Base-by-base conservation (phyloP, 2,113 vertebrate genomes). In the Lagopus muta region DNA sequence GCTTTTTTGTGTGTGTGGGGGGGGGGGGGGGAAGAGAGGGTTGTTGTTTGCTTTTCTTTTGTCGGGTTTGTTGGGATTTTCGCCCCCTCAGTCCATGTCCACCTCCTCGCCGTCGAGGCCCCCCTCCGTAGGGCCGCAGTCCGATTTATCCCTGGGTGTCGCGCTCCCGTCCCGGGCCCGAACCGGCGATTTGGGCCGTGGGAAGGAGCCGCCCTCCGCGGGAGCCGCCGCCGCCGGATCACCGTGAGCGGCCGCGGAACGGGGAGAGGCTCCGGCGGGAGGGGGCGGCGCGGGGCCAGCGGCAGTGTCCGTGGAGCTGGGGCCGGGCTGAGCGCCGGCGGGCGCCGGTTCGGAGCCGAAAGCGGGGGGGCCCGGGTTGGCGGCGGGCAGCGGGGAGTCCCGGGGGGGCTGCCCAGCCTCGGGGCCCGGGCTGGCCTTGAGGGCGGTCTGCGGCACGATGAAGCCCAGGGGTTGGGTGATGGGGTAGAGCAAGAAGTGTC, bases 381-480 rank as follows among this genome's bases (percentile, higher is more conserved):
- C 40, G 89, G 89, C 17, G 80, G 97, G 50, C 92, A 95, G 8
- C 74, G 96, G 42, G 71, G 97, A 97, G 55, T 95, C 97, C 77
- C 88, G 92, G 60, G 94, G 94, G 27, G 75, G 81, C 40, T 71
- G 93, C 3, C 84, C 88, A 2, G 93, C 57, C 82, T 98, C 98
- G 8, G 90, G 92, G 86, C 95, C 96, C 10, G 97, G 83, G 7
- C 97, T 91, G 82, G 97, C 95, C 91, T 98, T 98, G 86, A 99
- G 97, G 32, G 98, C 98, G 48, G 99, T 98, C 92, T 99, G 99
- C 54, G 98, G 99, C 92, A 99, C 99, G 91, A 99, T 97, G 98
- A 99, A 99, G 96, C 99, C 99, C 6, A 99, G 98, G 30, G 99
- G 99, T 97, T 99, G 99, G 14, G 99, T 99, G 97, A 99, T 99